phyloP scores from a whole-genome alignment of 2,113 vertebrate genomes.

The Pyxicephalus adspersus region DNA sequence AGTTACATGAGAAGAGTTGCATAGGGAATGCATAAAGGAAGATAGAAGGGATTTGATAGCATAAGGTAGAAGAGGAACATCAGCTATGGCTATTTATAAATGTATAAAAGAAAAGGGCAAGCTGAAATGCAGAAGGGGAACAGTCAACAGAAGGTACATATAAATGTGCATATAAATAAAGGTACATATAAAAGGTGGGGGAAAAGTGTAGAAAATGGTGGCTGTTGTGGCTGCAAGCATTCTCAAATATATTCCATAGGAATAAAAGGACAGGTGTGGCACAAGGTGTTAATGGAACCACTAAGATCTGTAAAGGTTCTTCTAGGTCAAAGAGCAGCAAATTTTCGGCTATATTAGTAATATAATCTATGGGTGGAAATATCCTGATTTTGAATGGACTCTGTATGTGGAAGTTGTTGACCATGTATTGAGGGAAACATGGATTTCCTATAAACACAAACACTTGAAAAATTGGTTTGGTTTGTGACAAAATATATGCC shows the following conservation, averaged over 20 bases:
- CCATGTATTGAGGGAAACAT: neutral
- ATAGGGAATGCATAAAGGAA: neutral
- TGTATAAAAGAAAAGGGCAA: neutral
- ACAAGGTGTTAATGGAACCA: neutral
- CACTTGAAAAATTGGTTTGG: no score
- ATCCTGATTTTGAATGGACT: neutral
- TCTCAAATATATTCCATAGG: neutral
- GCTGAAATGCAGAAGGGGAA: neutral
- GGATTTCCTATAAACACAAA: neutral
- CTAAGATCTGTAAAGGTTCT: neutral
- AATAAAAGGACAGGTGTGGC: neutral
- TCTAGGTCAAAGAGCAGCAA: neutral
- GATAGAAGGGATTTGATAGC: neutral
- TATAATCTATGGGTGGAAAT: neutral
- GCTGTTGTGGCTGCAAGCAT: conserved; percentile 1
- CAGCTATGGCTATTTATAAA: neutral
- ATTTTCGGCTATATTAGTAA: neutral
- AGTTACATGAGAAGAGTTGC: conserved; percentile 7
- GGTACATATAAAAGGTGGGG: no score
- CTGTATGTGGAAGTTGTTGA: conserved; percentile 5
- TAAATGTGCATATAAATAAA: neutral
- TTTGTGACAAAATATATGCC: neutral
- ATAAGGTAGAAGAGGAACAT: neutral
- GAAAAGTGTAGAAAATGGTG: conserved; percentile 26
- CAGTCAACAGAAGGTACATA: neutral